phyloP scores from a whole-genome alignment of 2,797 vertebrate species.

The Danio jaintianensis region DNA sequence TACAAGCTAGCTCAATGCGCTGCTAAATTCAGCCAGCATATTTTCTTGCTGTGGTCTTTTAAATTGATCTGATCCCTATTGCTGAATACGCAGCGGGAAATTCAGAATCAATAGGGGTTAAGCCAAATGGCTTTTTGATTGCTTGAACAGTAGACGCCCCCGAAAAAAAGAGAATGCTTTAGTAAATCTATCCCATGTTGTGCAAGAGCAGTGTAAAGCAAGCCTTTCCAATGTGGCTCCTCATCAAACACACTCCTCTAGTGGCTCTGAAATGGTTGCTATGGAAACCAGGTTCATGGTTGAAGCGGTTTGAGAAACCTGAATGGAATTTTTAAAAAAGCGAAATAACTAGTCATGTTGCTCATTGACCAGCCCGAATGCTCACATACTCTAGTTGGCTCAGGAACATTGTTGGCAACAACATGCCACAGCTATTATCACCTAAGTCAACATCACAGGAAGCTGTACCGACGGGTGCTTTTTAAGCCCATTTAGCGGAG shows the following conservation, averaged over 20 bases:
- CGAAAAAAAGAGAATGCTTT: neutral
- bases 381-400: constrained; percentile 2
- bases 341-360: constrained; percentile 28
- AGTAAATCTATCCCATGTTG: constrained; percentile 25
- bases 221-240: constrained; percentile 1
- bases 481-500: constrained; percentile 40
- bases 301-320: constrained; percentile 50
- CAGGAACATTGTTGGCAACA: neutral
- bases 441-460: neutral
- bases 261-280: constrained; percentile 67
- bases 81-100: constrained; percentile 18
- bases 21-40: neutral
- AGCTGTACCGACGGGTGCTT: constrained; percentile 7
- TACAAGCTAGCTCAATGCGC: neutral
- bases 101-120: constrained; percentile 10
- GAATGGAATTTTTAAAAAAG: constrained; percentile 19
- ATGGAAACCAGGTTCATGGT: constrained; percentile 72
- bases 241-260: constrained; percentile 30
- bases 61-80: constrained; percentile 20
- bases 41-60: neutral
- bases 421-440: neutral
- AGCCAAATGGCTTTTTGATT: neutral
- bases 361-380: constrained; percentile 24
- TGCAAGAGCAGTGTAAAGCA: constrained; percentile 20
- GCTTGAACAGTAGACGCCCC: neutral